These are phyloP conservation scores for Pycnomerus fuliginosus DNA, from an alignment of 2,888 invertebrate species.

Conservation along the genomic window DNA sequence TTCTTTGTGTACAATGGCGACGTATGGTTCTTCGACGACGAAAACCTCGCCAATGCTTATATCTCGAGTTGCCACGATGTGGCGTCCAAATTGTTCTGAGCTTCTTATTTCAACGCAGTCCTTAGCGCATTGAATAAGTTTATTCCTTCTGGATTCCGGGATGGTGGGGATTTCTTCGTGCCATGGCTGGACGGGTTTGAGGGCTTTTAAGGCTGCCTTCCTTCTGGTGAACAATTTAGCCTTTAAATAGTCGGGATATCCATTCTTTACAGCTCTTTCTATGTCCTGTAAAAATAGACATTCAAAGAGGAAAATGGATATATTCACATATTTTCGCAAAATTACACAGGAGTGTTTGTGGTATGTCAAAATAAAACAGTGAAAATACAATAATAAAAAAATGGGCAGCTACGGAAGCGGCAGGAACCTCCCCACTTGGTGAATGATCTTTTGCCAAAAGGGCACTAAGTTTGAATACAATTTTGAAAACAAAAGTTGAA, in stretches of 20 bases:
- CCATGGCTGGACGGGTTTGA: constrained; percentile 20
- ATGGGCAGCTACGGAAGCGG: no score
- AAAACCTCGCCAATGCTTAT: constrained; percentile 75
- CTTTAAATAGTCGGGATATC: constrained; percentile 63
- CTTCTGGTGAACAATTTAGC: constrained; percentile 56
- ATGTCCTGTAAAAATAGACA: no score
- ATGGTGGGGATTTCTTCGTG: constrained; percentile 25
- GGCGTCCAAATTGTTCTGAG: constrained; percentile 64
- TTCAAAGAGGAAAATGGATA: no score
- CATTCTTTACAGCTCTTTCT: neutral
- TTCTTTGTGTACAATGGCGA: constrained; percentile 58
- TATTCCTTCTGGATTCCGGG: constrained; percentile 27
- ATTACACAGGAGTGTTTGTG: no score
- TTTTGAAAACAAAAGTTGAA: no score
- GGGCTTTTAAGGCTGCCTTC: no score
- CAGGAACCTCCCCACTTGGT: no score
- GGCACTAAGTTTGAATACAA: no score
- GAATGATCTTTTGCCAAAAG: no score
- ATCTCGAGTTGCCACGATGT: constrained; percentile 66
- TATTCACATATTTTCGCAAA: no score
- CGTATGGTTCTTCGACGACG: constrained; percentile 73
- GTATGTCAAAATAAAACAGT: no score
- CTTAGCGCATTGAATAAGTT: constrained; percentile 58
- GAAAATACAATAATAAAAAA: no score
- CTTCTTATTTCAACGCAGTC: constrained; percentile 62